Evolutionary conservation across 2,888 invertebrate genomes (phyloP), one percentile per base, ranked within the genome.

Genomic region (Mythimna lalbum): DNA sequence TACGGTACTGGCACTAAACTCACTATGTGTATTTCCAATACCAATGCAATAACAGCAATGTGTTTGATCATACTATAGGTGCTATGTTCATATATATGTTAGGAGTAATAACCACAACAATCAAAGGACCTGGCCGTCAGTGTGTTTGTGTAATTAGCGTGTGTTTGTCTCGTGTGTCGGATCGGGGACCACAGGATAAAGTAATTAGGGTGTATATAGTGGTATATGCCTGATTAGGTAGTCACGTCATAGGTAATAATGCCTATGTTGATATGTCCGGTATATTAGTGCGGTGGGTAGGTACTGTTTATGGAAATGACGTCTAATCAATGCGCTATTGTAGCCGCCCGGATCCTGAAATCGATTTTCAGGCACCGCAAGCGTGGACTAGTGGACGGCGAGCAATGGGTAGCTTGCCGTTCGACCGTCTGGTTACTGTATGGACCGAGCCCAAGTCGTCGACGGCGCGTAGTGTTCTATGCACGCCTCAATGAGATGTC

Each of bases 171-270:
- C 39, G 31, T 56, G 31, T 21, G 36, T n/a, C 50, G 49, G 39
- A 55, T 63, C 23, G 47, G 60, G 63, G 19, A 49, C 75, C 75
- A 12, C 76, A 79, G 80, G 39, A 36, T 47, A 52, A 79, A n/a
- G 63, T 63, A 64, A 79, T 79, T 79, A 73, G 19, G 14, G 6
- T 10, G 17, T 17, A 21, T 61, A 39, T 4, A 4, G 43, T 17
- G 43, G 43, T 43, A 43, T 23, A 36, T 55, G 9, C 21, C 47
- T 63, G 33, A 36, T 74, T 53, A 53, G 43, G 23, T 52, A 39
- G 74, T 62, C 23, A 31, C 17, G 64, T 74, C 52, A 52, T 27
- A 65, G 50, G 27, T 52, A 75, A 53, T 43, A 39, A 43, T 33
- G 52, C 19, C 33, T 53, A 36, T 53, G 14, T 9, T 27, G 21